Base-by-base conservation (phyloP, 2,797 vertebrate species). In the Sphenodon punctatus region DNA sequence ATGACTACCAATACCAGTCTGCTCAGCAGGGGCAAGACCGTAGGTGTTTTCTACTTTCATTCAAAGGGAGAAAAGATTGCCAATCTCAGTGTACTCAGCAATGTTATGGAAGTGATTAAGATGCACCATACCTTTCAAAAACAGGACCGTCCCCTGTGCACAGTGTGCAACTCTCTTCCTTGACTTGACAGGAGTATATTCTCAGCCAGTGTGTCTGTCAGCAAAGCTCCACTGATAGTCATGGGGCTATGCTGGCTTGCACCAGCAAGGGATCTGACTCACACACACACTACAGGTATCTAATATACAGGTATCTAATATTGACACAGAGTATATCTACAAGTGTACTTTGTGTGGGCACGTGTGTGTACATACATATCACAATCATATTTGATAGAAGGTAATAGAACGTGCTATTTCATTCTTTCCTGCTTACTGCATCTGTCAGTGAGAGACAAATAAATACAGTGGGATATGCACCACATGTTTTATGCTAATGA, bases 251-350 rank as follows among this genome's bases (percentile, higher is more conserved):
- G n/a, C 30, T 71, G 20, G 45, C 71, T 71, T 69, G 20, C 32
- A n/a, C 34, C 27, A 59, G 43, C 38, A 64, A 43, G 25, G 46
- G 45, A 71, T 46, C 34, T 83, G 42, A 42, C 53, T 36, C 70
- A 20, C 25, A 38, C 61, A 59, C 25, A 30, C 48, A 74, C 82
- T 30, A 39, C 3, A 42, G 15, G 68, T 84, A 91, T 92, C 89
- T 94, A 90, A 92, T 90, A 70, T 91, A 79, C 71, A 70, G 32
- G 32, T 25, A 75, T 43, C 68, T 3, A 1, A 83, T 90, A 86
- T 68, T 76, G 89, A 82, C 64, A 88, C 55, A 84, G 25, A 13
- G 73, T 80, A 56, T 72, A 78, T 85, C 70, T 78, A 53, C 74
- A 89, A 82, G 67, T 66, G 65, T 87, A 23, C 84, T 91, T 70